Conservation (phyloP, 2,113 vertebrate genomes). For the Dipodomys merriami region DNA sequence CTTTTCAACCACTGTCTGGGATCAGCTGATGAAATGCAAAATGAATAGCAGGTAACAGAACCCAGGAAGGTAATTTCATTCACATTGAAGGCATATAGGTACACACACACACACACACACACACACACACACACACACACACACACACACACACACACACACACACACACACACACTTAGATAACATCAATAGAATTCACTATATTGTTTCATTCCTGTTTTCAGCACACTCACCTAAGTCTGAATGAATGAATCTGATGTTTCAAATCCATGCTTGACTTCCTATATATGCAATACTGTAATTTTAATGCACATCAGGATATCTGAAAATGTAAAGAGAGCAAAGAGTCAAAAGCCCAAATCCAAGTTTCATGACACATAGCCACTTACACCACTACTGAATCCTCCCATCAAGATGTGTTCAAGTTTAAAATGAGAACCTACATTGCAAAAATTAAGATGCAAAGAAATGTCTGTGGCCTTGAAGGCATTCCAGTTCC, state of each 20-base stretch:
- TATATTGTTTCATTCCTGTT: not conserved
- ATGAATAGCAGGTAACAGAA: not conserved
- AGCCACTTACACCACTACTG: not conserved
- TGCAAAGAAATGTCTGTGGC: not conserved
- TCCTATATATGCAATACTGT: not conserved
- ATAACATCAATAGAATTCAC: not conserved
- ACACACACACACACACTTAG: not conserved
- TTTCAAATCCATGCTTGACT: not conserved
- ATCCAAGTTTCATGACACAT: not conserved
- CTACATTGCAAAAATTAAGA: not conserved
- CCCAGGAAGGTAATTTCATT: not conserved
- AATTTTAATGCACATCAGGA: not conserved
- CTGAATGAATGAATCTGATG: not conserved
- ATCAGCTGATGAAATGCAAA: not conserved
- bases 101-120: not conserved
- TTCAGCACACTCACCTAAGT: not conserved
- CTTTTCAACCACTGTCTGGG: not conserved
- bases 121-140: no score
- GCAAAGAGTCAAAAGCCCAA: not conserved
- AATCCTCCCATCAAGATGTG: not conserved
- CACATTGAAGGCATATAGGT: not conserved
- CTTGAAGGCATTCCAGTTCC: not conserved
- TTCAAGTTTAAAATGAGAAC: conserved; percentile 20
- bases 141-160: no score
- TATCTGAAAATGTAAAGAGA: not conserved